These are phyloP conservation scores for Geopemphigus sp. DNA, from an alignment of 1,140 invertebrate species.

Conservation along the genomic window DNA sequence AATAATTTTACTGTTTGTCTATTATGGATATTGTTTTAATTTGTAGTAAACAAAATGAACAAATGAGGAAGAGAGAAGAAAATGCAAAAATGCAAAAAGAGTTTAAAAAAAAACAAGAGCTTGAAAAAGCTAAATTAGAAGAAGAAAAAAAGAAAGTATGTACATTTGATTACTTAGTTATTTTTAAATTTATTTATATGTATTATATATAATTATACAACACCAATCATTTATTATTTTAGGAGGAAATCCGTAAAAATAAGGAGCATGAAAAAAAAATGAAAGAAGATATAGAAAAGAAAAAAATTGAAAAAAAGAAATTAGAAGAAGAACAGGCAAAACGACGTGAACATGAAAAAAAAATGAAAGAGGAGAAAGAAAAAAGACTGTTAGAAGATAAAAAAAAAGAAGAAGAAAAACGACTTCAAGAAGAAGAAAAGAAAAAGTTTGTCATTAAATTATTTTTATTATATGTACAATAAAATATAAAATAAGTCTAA, in stretches of 20 bases:
- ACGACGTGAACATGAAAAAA: constrained; percentile 54
- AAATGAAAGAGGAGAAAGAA: constrained; percentile 60
- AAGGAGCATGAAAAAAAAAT: constrained; percentile 57
- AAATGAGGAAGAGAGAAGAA: constrained; percentile 34
- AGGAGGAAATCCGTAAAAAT: constrained; percentile 53
- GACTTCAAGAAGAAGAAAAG: constrained; percentile 53
- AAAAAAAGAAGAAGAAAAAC: constrained; percentile 53
- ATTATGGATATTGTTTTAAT: not conserved
- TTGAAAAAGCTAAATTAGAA: constrained; percentile 39
- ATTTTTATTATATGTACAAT: not conserved
- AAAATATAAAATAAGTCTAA: not conserved
- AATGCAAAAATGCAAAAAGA: constrained; percentile 25
- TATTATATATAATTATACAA: not conserved
- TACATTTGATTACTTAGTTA: not conserved
- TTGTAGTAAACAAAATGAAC: constrained; percentile 47
- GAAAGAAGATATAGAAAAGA: constrained; percentile 59
- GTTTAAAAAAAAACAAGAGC: constrained; percentile 44
- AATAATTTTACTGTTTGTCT: not conserved
- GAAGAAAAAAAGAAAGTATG: constrained; percentile 37
- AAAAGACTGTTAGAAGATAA: constrained; percentile 54
- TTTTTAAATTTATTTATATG: not conserved
- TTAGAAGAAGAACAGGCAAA: constrained; percentile 46
- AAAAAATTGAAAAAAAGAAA: constrained; percentile 52
- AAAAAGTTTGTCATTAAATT: constrained; percentile 47
- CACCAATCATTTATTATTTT: not conserved